Base-by-base conservation (phyloP, 2,888 invertebrate genomes). In the Drosophila tanythrix region DNA sequence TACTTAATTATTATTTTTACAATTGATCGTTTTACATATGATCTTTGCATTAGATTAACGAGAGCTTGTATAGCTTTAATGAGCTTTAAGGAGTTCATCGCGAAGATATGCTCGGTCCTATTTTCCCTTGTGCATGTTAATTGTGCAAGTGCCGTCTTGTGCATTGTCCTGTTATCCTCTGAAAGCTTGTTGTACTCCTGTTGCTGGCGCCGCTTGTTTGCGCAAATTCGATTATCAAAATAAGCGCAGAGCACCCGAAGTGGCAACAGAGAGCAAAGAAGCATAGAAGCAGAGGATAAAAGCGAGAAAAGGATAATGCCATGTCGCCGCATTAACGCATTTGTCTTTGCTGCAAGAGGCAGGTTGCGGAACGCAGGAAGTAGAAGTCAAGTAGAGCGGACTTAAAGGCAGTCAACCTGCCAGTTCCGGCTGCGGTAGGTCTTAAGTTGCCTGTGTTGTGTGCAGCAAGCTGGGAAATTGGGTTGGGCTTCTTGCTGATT, bases 211-310 rank as follows among this genome's bases (percentile, higher is more conserved):
- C 69, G 80, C 86, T 83, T 86, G 90, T 81, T 86, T 89, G 88
- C 74, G 73, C 90, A 90, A 88, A 89, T 90, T 89, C 88, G 89
- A 89, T 89, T 89, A 89, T 90, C 88, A 86, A 81, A 82, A 81
- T 76, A 83, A 79, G 74, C 60, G 40, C 60, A 67, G 58, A 68
- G 52, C 51, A 65, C 55, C 62, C 62, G 27, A 50, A 33, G 36
- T 68, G 68, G 57, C 63, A 69, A 40, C 56, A 25, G 13, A 62
- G 48, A 51, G 55, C 51, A 56, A 43, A 31, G 31, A 10, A 33
- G 31, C 31, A 40, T 40, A 10, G 40, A 15, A 38, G 15, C 15
- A 21, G 15, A 18, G n/a, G 11, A 56, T 51, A 33, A 40, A 40
- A 18, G 63, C 35, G 48, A 53, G 64, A 55, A 57, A 69, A 72